Conservation (phyloP, 2,797 vertebrate genomes). For the Neomorphus geoffroyi region DNA sequence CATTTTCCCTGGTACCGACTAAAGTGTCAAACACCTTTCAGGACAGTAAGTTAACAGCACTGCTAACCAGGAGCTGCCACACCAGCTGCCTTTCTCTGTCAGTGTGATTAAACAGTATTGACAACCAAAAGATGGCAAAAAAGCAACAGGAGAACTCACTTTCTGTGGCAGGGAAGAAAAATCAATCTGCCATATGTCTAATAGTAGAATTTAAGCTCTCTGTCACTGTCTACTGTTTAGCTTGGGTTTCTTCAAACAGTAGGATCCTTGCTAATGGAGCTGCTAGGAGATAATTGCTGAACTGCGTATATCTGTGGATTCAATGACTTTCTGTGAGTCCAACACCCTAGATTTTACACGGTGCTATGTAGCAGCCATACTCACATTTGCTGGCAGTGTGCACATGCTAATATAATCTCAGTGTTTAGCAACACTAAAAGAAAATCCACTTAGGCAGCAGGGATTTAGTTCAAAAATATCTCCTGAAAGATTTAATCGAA, state of each 20-base stretch:
- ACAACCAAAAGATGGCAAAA: neutral
- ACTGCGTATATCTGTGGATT: neutral
- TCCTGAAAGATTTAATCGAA: constrained; percentile 14
- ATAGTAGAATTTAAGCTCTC: neutral
- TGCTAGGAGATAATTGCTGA: neutral
- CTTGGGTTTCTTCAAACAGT: neutral
- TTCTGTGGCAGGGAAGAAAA: neutral
- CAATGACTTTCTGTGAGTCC: neutral
- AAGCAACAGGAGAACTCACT: neutral
- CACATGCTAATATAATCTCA: neutral
- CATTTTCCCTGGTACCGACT: neutral
- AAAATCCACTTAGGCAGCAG: neutral
- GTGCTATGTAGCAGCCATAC: neutral
- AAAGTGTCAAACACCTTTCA: neutral
- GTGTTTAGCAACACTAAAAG: neutral
- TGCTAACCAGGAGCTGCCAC: neutral
- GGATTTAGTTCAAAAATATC: neutral
- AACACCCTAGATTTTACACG: neutral
- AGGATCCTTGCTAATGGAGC: neutral
- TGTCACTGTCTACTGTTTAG: neutral
- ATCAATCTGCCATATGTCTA: neutral
- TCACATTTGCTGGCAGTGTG: neutral
- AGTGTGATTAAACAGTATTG: neutral
- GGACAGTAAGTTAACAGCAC: neutral
- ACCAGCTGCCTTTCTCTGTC: neutral